Conservation (phyloP, 2,113 vertebrate species). For the Callospermophilus lateralis region DNA sequence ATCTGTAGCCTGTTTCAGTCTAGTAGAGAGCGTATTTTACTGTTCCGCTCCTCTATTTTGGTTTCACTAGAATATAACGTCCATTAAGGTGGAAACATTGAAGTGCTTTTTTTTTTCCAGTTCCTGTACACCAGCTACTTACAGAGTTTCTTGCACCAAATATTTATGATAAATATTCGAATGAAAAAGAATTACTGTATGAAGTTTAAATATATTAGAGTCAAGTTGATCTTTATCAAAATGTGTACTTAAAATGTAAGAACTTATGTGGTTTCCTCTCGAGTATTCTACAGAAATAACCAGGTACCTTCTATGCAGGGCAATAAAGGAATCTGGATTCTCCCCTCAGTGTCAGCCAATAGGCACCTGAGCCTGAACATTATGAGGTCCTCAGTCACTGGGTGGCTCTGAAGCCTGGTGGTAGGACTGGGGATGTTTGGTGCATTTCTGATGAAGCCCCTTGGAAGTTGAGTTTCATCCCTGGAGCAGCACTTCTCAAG, state of each 20-base stretch:
- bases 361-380: background rate
- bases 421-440: background rate
- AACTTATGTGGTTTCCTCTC: background rate
- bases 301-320: background rate
- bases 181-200: background rate
- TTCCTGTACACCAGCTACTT: background rate
- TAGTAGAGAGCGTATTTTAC: background rate
- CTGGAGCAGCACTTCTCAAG: background rate
- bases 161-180: background rate
- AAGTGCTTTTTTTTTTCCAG: no score
- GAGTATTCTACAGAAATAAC: background rate
- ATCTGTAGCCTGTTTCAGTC: background rate
- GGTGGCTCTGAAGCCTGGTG: background rate
- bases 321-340: background rate
- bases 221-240: background rate
- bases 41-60: background rate
- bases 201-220: background rate
- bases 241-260: background rate
- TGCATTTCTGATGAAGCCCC: background rate
- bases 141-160: background rate
- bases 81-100: background rate
- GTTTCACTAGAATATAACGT: background rate
- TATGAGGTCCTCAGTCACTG: no score
- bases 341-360: background rate
- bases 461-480: background rate